phyloP scores from a whole-genome alignment of 2,113 vertebrate genomes.

The human region DNA sequence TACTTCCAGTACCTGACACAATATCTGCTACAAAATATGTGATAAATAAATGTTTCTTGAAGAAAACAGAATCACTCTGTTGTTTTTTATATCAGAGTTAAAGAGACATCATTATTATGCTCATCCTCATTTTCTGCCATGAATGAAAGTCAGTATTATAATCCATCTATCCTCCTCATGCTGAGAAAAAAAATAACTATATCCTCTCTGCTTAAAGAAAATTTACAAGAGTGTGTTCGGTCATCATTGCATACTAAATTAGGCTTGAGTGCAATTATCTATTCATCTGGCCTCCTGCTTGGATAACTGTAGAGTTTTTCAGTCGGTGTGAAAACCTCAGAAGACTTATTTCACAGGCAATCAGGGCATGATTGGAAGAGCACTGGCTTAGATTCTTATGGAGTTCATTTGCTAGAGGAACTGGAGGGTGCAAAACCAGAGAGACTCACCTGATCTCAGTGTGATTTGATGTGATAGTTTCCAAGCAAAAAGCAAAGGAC shows the following conservation, averaged over 20 bases:
- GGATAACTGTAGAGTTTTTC: background rate
- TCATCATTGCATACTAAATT: background rate
- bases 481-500: background rate
- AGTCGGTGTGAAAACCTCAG: background rate
- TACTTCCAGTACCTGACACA: background rate
- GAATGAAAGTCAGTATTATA: background rate
- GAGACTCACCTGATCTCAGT: background rate
- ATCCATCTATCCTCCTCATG: background rate
- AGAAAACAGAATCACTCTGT: background rate
- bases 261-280: background rate
- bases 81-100: background rate
- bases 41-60: background rate
- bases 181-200: background rate
- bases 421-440: background rate
- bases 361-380: slow-evolving; percentile 33
- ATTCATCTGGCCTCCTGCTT: background rate
- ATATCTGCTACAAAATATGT: background rate
- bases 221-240: background rate
- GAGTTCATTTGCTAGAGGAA: background rate
- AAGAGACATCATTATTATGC: background rate
- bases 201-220: background rate
- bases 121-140: background rate
- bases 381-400: background rate
- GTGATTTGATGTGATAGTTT: background rate
- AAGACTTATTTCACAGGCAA: slow-evolving; percentile 29